These are phyloP conservation scores for Corvus cornix DNA, from an alignment of 2,113 vertebrate genomes.

Conservation along the genomic window DNA sequence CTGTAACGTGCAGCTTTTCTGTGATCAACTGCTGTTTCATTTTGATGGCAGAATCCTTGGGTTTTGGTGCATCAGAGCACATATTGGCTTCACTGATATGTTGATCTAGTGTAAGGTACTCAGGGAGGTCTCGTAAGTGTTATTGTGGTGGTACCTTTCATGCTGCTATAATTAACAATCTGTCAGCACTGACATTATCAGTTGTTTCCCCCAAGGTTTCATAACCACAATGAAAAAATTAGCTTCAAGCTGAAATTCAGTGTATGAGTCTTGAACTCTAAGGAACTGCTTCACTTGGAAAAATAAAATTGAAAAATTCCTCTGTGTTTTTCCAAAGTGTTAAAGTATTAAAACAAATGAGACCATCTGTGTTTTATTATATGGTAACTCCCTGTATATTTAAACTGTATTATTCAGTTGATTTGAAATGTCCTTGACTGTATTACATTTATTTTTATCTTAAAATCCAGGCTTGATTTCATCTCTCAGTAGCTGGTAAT, in stretches of 20 bases:
- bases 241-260: background rate
- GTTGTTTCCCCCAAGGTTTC: conserved; percentile 20
- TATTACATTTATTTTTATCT: background rate
- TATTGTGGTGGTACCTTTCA: background rate
- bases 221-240: background rate
- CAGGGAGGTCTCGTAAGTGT: background rate
- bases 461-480: background rate
- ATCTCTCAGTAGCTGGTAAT: background rate
- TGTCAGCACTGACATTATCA: conserved; percentile 27
- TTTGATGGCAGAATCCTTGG: background rate
- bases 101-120: background rate
- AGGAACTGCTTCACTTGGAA: background rate
- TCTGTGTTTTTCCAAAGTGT: background rate
- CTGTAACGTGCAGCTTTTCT: background rate
- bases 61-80: background rate
- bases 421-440: background rate
- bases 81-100: background rate
- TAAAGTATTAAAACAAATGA: background rate
- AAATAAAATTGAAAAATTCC: background rate
- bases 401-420: background rate
- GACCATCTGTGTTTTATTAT: background rate
- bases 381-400: background rate
- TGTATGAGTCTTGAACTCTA: background rate
- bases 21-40: background rate
- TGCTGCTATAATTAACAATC: conserved; percentile 29